Evolutionary conservation across 2,113 vertebrate species (phyloP).

Genomic region (Erythrocercus mccallii): DNA sequence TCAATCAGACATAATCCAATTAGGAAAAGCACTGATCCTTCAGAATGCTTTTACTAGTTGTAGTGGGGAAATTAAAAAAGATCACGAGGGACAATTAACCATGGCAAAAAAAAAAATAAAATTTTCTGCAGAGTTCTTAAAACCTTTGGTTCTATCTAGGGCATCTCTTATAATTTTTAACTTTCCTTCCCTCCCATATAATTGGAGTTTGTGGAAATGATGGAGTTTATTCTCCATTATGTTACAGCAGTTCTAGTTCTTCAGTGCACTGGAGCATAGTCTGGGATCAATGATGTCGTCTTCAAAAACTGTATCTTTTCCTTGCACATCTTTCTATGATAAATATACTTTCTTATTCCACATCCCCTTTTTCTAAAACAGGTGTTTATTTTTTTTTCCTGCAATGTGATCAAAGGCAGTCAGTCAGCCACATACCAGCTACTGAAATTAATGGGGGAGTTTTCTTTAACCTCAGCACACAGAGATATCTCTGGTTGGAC

Average conservation of each 20-base stretch:
- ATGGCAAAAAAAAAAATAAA: background rate
- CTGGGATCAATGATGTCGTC: background rate
- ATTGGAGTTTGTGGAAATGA: background rate
- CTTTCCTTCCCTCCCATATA: background rate
- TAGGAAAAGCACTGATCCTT: background rate
- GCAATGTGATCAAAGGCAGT: background rate
- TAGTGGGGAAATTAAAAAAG: background rate
- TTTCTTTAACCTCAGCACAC: background rate
- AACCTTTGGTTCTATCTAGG: background rate
- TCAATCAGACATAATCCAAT: background rate
- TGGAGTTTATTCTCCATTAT: background rate
- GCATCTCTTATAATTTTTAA: background rate
- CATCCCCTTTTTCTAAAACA: background rate
- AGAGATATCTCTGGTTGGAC: background rate
- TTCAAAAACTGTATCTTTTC: background rate
- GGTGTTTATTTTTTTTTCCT: background rate
- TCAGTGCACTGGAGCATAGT: background rate
- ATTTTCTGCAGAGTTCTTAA: background rate
- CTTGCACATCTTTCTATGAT: background rate
- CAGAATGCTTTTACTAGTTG: background rate
- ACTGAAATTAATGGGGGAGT: background rate
- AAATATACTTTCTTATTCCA: background rate
- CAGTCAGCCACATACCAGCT: background rate
- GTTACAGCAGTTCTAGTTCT: background rate
- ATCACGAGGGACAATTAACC: accelerated